Base-by-base conservation (phyloP, 2,888 invertebrate genomes). In the Amphipoea oculea region DNA sequence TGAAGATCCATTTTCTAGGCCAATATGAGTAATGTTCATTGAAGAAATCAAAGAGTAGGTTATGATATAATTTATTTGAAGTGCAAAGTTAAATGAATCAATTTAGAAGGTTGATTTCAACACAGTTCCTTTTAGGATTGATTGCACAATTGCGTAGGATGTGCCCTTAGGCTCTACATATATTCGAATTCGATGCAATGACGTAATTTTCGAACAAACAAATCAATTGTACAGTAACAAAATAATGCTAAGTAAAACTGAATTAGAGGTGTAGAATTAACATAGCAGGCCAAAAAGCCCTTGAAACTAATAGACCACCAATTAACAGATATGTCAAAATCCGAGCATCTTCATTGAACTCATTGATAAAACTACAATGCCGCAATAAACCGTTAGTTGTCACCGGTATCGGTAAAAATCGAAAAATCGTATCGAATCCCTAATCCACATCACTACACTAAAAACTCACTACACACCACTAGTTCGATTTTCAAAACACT, bases 361-460 rank as follows among this genome's bases (percentile, higher is more conserved):
- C 88, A 89, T 86, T 90, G 85, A 86, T 89, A 85, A 86, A 85
- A 89, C 85, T 86, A 91, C 88, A 88, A 89, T 89, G 87, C 85
- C 83, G 86, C 87, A 80, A 81, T 86, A 90, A 89, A 92, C 94
- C 94, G 94, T 94, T 94, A 94, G 85, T 89, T 94, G 94, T 93
- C 93, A 92, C 93, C 93, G 94, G 93, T 92, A 94, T 92, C 92
- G 91, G 88, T 89, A 91, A 91, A 85, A 82, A 84, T 79, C 87
- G 90, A 91, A 86, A 89, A 92, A 90, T 91, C 92, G 93, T 90
- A 93, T 94, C 95, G 94, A 95, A 95, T 94, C 94, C 90, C 90
- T 86, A 92, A 91, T 89, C 83, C 90, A 92, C 90, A 78, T 82
- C 94, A 94, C 93, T 91, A 90, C 93, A 93, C 92, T 89, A 84